phyloP scores from a whole-genome alignment of 1,140 invertebrate genomes.

The Hypsibius dujardini region DNA sequence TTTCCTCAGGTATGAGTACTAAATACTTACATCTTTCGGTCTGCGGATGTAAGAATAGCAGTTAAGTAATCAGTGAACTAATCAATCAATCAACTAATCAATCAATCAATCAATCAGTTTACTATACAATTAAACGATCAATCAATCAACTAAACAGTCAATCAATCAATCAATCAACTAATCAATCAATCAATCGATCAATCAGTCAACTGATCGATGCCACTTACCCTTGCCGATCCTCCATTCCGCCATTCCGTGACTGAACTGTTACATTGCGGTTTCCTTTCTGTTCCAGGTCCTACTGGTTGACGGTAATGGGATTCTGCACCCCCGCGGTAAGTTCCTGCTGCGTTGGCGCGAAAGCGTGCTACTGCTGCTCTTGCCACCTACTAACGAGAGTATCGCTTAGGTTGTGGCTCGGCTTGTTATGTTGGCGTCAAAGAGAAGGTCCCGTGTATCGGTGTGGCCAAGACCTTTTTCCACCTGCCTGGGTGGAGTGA shows the following conservation, averaged over 20 bases:
- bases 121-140: no score
- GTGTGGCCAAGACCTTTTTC: not conserved
- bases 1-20: slow-evolving; percentile 1
- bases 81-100: no score
- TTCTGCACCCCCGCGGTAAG: not conserved
- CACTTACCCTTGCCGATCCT: not conserved
- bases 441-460: not conserved
- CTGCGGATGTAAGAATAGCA: no score
- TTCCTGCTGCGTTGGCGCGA: not conserved
- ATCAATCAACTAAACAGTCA: no score
- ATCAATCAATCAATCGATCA: not conserved
- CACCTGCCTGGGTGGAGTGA: not conserved
- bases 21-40: not conserved
- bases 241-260: not conserved
- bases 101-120: no score
- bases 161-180: no score
- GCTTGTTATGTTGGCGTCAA: slow-evolving; percentile 11
- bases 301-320: slow-evolving; percentile 10
- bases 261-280: not conserved
- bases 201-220: not conserved
- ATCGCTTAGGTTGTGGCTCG: not conserved
- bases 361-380: not conserved
- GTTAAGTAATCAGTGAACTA: no score
- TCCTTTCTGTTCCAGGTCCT: not conserved
- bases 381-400: not conserved